Conservation (phyloP, 2,797 vertebrate genomes). For the Cuniculus paca region DNA sequence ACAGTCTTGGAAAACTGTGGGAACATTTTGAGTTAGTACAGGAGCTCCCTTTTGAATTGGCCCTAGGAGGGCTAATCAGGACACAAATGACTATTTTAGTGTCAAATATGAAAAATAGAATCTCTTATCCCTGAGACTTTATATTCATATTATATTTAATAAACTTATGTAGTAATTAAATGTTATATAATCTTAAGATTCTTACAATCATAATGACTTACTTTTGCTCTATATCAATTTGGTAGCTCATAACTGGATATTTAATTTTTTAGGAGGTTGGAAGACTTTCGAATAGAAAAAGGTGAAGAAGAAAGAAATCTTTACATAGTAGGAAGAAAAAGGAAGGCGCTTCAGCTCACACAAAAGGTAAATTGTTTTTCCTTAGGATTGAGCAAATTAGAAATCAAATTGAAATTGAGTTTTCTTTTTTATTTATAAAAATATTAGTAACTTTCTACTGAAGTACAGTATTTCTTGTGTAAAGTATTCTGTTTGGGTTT, state of each 20-base stretch:
- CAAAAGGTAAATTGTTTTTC: constrained; percentile 86
- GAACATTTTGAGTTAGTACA: background rate
- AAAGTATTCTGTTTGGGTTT: constrained; percentile 13
- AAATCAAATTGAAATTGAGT: constrained; percentile 21
- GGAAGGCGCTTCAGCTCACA: constrained; percentile 89
- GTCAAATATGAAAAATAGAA: background rate
- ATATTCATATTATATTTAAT: background rate
- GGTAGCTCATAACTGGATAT: constrained; percentile 7
- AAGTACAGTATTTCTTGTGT: background rate
- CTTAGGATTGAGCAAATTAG: background rate
- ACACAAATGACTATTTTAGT: background rate
- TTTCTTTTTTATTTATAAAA: constrained; percentile 2
- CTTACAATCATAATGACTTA: background rate
- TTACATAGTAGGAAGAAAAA: constrained; percentile 92
- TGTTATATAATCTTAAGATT: background rate
- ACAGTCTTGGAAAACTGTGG: background rate
- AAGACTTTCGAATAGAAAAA: constrained; percentile 92
- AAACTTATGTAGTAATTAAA: background rate
- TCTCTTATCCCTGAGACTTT: background rate
- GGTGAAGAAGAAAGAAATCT: constrained; percentile 94
- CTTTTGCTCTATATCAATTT: background rate
- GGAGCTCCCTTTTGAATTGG: background rate
- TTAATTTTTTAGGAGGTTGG: constrained; percentile 90
- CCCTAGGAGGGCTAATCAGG: background rate
- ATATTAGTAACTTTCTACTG: background rate